Conservation (phyloP, 2,113 vertebrate species). For the Centropus unirufus region DNA sequence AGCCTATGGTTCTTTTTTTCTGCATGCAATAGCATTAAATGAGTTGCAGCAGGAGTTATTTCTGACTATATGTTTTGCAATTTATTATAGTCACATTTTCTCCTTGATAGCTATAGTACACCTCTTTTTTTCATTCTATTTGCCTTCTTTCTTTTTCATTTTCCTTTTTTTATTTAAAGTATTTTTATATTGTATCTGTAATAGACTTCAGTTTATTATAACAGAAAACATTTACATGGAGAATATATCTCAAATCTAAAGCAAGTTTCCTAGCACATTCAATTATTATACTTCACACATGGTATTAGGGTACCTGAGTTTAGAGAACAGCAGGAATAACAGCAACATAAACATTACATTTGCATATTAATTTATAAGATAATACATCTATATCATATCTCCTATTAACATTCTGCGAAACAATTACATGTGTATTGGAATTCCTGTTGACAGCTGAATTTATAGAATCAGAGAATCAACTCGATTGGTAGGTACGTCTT, state of each 20-base stretch:
- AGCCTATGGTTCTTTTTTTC: background rate
- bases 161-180: background rate
- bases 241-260: background rate
- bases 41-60: background rate
- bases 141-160: background rate
- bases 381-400: background rate
- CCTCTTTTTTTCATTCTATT: fast-evolving
- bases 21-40: background rate
- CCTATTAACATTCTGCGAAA: background rate
- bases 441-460: background rate
- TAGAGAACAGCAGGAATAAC: background rate
- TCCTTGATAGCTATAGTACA: background rate
- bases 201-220: background rate
- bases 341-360: background rate
- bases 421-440: background rate
- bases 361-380: background rate
- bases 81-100: background rate
- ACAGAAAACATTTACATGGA: background rate
- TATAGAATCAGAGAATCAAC: background rate
- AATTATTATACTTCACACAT: background rate
- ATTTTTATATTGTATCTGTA: background rate
- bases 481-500: background rate
- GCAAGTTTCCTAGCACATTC: background rate
- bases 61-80: background rate
- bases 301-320: background rate